Conservation (phyloP, 2,888 invertebrate genomes). For the Ochropacha duplaris region DNA sequence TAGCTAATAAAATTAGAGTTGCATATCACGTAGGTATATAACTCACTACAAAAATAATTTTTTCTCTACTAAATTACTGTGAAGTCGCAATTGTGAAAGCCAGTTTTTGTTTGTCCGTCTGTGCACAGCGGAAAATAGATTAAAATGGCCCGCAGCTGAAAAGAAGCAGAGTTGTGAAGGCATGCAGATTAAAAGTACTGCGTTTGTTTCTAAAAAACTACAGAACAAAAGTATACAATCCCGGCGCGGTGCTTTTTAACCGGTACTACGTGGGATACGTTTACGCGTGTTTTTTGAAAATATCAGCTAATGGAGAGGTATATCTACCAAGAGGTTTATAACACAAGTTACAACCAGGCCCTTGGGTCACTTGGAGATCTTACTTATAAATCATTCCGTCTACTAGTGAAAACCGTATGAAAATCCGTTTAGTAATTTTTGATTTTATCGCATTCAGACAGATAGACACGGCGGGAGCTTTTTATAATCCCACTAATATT, state of each 20-base stretch:
- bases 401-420: no score
- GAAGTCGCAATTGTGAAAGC: constrained; percentile 31
- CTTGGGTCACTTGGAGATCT: neutral
- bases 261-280: constrained; percentile 15
- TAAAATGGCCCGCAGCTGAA: constrained; percentile 72
- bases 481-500: no score
- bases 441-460: no score
- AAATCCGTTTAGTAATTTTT: no score
- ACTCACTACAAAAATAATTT: constrained; percentile 41
- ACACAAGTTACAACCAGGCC: no score
- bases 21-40: no score
- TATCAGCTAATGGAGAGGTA: constrained; percentile 4
- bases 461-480: no score
- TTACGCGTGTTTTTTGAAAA: constrained; percentile 7
- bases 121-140: constrained; percentile 65
- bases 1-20: no score
- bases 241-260: constrained; percentile 28
- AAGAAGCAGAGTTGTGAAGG: constrained; percentile 61
- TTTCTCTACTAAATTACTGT: constrained; percentile 53
- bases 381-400: no score
- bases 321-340: no score
- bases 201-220: constrained; percentile 30
- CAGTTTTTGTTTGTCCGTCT: constrained; percentile 55
- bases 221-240: constrained; percentile 56
- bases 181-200: constrained; percentile 75